Evolutionary conservation across 2,888 invertebrate genomes (phyloP), one percentile per base, ranked within the genome.

Genomic region (Lamproptera curius): DNA sequence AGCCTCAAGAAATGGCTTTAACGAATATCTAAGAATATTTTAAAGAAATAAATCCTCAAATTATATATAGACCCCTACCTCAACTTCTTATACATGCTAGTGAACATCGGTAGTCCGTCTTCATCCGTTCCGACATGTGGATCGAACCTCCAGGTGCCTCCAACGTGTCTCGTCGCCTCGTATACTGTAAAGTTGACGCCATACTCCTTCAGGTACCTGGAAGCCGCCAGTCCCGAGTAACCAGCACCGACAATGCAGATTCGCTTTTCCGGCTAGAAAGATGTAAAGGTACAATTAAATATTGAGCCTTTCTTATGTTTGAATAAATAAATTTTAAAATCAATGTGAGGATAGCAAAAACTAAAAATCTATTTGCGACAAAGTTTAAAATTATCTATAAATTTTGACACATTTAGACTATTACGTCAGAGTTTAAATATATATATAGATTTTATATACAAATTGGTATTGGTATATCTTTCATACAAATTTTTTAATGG

Each of bases 91-190:
- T 96, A 96, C 93, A 95, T 94, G 77, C 94, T 93, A 3, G 94
- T 92, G 68, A 93, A 93, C 9, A 94, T 76, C 0, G 93, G 92
- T 11, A 91, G 61, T 0, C 93, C 93, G 70, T 91, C 83, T 35
- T 91, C 88, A 56, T 94, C 93, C 0, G 73, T 59, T 1, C 91
- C 93, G 1, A 89, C 84, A 14, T 86, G 70, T 3, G 94, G 92
- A 5, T 90, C 91, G 67, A 93, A 95, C 17, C 92, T 84, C 96
- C 96, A 96, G 0, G 94, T 94, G 1, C 96, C 96, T 4, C 95
- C 96, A 11, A 95, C 70, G 42, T 84, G 65, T 10, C 81, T 80
- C 0, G 90, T 88, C 56, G 93, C 92, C 64, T 96, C 96, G 62
- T 91, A 95, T 6, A 92, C 90, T 0, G 85, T 86, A 63, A 89